Conservation (phyloP, 1,140 invertebrate genomes). For the Camponotus floridanus region DNA sequence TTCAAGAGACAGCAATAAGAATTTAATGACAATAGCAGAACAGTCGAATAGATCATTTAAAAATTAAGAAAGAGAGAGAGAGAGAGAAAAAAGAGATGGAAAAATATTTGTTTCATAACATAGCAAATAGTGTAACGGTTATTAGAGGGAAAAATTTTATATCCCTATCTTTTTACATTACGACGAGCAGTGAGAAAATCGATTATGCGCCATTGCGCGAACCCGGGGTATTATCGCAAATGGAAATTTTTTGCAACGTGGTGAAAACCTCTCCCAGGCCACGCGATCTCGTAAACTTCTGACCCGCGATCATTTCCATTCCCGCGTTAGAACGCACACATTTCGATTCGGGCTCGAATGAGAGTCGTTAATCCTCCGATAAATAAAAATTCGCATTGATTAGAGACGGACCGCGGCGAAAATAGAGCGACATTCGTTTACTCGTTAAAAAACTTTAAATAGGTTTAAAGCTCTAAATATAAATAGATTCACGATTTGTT, state of each 20-base stretch:
- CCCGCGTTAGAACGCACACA: slow-evolving; percentile 6
- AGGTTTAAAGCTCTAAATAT: not conserved
- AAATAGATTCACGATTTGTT: not conserved
- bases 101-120: slow-evolving; percentile 40
- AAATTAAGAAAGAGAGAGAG: slow-evolving; percentile 6
- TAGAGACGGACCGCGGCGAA: slow-evolving; percentile 8
- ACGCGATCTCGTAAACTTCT: slow-evolving; percentile 57
- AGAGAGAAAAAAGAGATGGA: not conserved
- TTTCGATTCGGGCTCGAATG: slow-evolving; percentile 57
- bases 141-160: slow-evolving; percentile 40
- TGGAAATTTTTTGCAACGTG: slow-evolving; percentile 63
- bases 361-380: slow-evolving; percentile 36
- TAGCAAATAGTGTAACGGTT: slow-evolving; percentile 29
- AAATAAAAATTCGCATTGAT: slow-evolving; percentile 73
- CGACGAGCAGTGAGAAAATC: slow-evolving; percentile 50
- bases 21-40: not conserved
- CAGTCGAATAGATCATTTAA: not conserved
- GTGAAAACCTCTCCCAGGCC: slow-evolving; percentile 26
- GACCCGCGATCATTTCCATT: slow-evolving; percentile 60
- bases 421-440: slow-evolving; percentile 15
- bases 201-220: slow-evolving; percentile 52
- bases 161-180: slow-evolving; percentile 55
- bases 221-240: slow-evolving; percentile 52
- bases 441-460: slow-evolving; percentile 34
- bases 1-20: slow-evolving; percentile 7